A percentile compares a stretch with the other conserved stretches of the same genome.
These are phyloP conservation scores for Oncorhynchus gorbuscha DNA, from an alignment of 2,113 vertebrate genomes.

Conservation along the genomic window DNA sequence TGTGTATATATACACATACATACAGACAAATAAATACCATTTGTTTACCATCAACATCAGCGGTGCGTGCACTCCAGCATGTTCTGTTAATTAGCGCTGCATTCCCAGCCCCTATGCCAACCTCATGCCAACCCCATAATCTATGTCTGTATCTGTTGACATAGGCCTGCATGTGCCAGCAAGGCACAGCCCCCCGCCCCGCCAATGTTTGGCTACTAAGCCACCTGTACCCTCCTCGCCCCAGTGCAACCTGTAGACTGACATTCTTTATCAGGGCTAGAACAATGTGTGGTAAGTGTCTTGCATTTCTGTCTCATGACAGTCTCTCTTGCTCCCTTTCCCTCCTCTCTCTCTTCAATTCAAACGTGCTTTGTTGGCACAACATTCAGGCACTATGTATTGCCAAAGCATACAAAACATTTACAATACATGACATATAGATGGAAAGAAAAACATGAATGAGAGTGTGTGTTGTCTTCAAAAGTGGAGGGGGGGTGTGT, in stretches of 20 bases:
- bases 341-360: neutral
- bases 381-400: no score
- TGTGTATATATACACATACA: no score
- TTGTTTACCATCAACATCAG: no score
- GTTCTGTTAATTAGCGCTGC: no score
- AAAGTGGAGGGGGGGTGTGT: no score
- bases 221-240: constrained; percentile 22
- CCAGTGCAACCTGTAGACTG: constrained; percentile 38
- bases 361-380: neutral
- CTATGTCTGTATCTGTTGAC: neutral
- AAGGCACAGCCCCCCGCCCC: no score
- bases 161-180: neutral
- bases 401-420: no score
- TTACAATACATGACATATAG: no score
- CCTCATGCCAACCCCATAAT: neutral
- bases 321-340: neutral
- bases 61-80: no score
- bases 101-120: neutral
- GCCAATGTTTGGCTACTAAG: constrained; percentile 23
- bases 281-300: constrained; percentile 39
- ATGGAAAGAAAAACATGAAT: no score
- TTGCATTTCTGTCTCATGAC: constrained; percentile 3
- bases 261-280: constrained; percentile 53
- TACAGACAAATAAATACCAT: no score
- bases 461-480: no score